Base-by-base conservation (phyloP, 2,113 vertebrate genomes). In the Oncorhynchus clarkii region DNA sequence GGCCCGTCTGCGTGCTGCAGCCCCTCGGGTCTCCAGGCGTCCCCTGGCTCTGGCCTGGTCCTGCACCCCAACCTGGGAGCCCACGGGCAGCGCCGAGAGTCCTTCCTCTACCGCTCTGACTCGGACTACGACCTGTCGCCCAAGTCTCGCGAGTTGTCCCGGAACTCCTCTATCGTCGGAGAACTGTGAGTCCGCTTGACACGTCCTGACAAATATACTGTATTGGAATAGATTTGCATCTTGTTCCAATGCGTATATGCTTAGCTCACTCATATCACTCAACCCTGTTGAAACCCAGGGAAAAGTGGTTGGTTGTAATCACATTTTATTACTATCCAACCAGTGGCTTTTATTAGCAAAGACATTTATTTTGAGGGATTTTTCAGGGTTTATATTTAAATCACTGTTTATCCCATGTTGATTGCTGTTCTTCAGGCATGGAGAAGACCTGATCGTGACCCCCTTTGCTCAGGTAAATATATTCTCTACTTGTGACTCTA, bases 61-160 rank as follows among this genome's bases (percentile, higher is more conserved):
- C 88, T 99, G 13, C 97, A 99, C 65, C 94, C 96, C 0, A 96
- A 94, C 2, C 93, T 95, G 76, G 93, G 95, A 0, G 89, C 91
- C 13, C 96, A 99, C 71, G 94, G 95, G 82, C 97, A 99, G 86
- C 95, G 98, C 57, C 85, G 97, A 9, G 98, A 99, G 86, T 98
- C 97, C 0, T 99, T 99, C 87, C 94, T 99, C 0, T 99, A 99
- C 93, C 85, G 98, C 66, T 99, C 98, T 0, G 98, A 99, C 93
- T 99, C 97, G 14, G 98, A 99, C 89, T 99, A 99, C 76, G 98
- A 99, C 78, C 88, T 99, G 16, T 99, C 98, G 2, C 97, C 98
- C 3, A 99, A 99, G 91, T 97, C 97, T 0, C 51, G 51, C 51
- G 51, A 54, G 51, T 94, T 97, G 94, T 99, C 98, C 3, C 93